Evolutionary conservation across 1,140 invertebrate genomes (phyloP).

Genomic region (Drosophila cardini): DNA sequence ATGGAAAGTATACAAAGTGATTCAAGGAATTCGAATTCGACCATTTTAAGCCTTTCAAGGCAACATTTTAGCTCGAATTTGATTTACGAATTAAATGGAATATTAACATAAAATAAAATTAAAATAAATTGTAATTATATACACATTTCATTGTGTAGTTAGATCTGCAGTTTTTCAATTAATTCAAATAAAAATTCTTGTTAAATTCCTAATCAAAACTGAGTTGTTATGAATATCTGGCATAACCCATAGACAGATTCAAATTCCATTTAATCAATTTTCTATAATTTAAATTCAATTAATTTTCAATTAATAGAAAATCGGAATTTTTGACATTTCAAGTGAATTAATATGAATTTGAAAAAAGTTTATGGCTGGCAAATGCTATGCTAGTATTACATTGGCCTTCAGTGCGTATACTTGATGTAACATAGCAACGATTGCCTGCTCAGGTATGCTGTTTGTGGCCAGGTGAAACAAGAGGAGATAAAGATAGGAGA

Average conservation of each 20-base stretch:
- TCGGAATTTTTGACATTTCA: neutral
- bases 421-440: conserved; percentile 27
- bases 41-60: too few relatives aligned
- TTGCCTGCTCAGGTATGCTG: conserved; percentile 12
- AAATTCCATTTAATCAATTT: neutral
- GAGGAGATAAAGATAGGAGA: neutral
- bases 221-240: too few relatives aligned
- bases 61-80: neutral
- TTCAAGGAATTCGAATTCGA: too few relatives aligned
- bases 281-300: neutral
- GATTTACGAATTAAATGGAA: too few relatives aligned
- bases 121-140: neutral
- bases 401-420: conserved; percentile 3
- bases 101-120: conserved; percentile 1
- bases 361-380: neutral
- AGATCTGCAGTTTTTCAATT: too few relatives aligned
- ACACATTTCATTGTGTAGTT: too few relatives aligned
- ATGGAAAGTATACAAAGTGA: too few relatives aligned
- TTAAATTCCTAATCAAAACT: too few relatives aligned
- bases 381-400: too few relatives aligned
- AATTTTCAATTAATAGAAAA: conserved; percentile 12
- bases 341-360: conserved; percentile 17
- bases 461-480: neutral
- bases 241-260: neutral
- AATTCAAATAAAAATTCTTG: too few relatives aligned